Conservation (phyloP, 2,797 vertebrate genomes). For the Protosalanx chinensis region DNA sequence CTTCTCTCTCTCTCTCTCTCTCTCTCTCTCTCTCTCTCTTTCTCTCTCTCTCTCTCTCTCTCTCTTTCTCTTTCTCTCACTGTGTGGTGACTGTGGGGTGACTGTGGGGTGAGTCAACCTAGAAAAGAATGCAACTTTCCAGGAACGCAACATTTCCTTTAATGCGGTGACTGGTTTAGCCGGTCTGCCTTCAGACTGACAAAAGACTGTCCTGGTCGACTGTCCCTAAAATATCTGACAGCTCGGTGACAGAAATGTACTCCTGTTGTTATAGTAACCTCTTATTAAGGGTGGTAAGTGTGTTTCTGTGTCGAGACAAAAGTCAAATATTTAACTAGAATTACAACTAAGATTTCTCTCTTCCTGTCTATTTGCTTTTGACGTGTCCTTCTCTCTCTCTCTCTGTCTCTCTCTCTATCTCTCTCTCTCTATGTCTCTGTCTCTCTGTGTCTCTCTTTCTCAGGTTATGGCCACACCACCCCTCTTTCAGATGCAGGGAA, state of each 20-base stretch:
- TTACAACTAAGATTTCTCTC: no score
- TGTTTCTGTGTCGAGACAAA: no score
- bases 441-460: not conserved
- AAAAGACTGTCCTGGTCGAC: not conserved
- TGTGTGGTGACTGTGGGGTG: no score
- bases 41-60: no score
- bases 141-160: not conserved
- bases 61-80: no score
- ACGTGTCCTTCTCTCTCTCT: not conserved
- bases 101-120: no score
- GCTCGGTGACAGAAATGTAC: no score
- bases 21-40: no score
- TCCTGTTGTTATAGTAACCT: no score
- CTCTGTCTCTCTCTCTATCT: not conserved
- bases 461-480: conserved; percentile 87
- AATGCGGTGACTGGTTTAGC: not conserved
- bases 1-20: no score
- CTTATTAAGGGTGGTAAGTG: no score
- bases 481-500: conserved; percentile 84
- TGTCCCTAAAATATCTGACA: not conserved
- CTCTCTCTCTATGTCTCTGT: not conserved
- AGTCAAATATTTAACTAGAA: not conserved
- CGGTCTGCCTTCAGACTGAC: not conserved
- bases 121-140: not conserved
- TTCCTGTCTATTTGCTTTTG: not conserved